phyloP scores from a whole-genome alignment of 2,797 vertebrate genomes.

The Euthynnus affinis region DNA sequence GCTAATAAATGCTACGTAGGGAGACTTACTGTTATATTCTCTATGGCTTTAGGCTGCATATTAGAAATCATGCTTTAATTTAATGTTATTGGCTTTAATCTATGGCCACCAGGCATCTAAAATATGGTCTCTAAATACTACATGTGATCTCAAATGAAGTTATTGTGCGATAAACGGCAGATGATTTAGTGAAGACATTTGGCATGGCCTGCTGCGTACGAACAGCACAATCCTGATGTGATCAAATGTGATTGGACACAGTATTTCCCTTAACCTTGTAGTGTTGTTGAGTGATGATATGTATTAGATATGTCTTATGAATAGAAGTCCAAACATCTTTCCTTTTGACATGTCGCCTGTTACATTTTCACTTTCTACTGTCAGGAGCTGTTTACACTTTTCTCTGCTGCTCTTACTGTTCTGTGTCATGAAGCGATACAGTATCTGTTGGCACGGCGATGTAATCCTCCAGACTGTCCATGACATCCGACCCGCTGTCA shows the following conservation, averaged over 20 bases:
- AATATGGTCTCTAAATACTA: background rate
- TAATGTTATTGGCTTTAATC: background rate
- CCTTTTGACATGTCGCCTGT: background rate
- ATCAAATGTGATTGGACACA: background rate
- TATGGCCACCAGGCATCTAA: background rate
- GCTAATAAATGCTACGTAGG: too few relatives aligned
- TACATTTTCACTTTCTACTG: background rate
- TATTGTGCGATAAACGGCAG: background rate
- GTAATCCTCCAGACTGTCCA: conserved; percentile 8
- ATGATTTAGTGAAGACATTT: background rate
- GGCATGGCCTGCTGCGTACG: background rate
- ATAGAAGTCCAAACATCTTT: background rate
- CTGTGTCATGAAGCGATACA: background rate
- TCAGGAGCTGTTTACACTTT: background rate
- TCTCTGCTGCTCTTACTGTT: background rate
- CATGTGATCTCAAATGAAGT: background rate
- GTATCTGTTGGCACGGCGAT: background rate
- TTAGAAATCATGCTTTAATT: too few relatives aligned
- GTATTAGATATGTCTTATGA: background rate
- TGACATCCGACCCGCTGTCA: conserved; percentile 10
- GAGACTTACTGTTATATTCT: too few relatives aligned
- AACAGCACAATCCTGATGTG: background rate
- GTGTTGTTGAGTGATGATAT: conserved; percentile 1
- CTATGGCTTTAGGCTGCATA: too few relatives aligned
- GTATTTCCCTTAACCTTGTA: too few relatives aligned